Conservation (phyloP, 2,888 invertebrate genomes). For the Rhamphomyia laevipes region DNA sequence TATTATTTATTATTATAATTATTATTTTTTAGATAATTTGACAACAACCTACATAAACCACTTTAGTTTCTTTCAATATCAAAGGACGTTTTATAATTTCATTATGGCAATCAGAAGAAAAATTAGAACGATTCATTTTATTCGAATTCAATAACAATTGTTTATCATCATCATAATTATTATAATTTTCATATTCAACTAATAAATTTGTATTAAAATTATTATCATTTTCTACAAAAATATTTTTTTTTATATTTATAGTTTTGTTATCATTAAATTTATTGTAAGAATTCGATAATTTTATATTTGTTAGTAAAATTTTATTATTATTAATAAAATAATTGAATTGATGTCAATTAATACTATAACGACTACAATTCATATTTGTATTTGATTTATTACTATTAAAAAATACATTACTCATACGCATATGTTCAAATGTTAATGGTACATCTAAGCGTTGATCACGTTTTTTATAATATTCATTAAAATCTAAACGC, state of each 20-base stretch:
- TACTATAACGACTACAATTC: constrained; percentile 18
- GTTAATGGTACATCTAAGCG: constrained; percentile 58
- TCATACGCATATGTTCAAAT: constrained; percentile 51
- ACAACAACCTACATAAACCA: constrained; percentile 14
- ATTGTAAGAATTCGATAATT: not conserved
- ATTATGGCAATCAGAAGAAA: too few species aligned
- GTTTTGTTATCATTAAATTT: not conserved
- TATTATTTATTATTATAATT: too few species aligned
- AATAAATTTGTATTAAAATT: not conserved
- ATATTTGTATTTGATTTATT: constrained; percentile 18
- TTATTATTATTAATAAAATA: not conserved
- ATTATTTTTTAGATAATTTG: constrained; percentile 11
- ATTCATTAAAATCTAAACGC: constrained; percentile 89
- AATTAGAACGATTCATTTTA: too few species aligned
- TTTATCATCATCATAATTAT: too few species aligned
- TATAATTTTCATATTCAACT: too few species aligned
- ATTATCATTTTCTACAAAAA: not conserved
- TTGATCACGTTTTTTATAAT: constrained; percentile 74
- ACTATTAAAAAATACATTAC: constrained; percentile 36
- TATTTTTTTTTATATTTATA: not conserved
- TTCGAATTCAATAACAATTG: too few species aligned
- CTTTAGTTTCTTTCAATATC: constrained; percentile 8
- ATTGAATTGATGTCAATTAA: constrained; percentile 16
- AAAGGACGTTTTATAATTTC: constrained; percentile 5
- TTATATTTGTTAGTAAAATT: not conserved